Percentiles rank a stretch among this genome's conserved stretches.
These are phyloP conservation scores for Lamprologus speciosus DNA, from an alignment of 2,113 vertebrate species.

Conservation along the genomic window DNA sequence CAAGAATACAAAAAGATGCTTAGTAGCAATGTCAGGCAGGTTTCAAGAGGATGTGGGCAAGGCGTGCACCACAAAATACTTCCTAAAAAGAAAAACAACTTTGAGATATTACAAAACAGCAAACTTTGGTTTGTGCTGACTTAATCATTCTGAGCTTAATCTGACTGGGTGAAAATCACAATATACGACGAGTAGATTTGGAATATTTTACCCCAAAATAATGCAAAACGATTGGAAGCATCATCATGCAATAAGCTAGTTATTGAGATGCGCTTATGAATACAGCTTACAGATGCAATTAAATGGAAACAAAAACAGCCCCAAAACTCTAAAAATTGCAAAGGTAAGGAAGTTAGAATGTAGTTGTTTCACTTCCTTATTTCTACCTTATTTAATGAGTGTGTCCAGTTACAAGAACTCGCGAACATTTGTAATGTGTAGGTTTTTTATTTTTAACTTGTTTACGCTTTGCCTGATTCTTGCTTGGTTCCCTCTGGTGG, in stretches of 20 bases:
- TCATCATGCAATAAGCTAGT: background rate
- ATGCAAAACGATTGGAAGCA: background rate
- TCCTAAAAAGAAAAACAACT: background rate
- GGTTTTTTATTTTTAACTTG: fast-evolving
- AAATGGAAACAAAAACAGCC: background rate
- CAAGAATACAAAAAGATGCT: background rate
- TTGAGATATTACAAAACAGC: background rate
- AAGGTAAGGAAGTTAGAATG: background rate
- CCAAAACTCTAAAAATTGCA: background rate
- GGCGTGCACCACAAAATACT: background rate
- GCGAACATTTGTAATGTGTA: background rate
- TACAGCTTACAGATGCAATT: background rate
- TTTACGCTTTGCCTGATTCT: background rate
- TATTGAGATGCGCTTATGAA: background rate
- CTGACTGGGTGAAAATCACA: background rate
- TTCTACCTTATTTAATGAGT: background rate
- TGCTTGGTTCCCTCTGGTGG: background rate
- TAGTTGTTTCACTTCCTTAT: background rate
- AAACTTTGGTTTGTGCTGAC: background rate
- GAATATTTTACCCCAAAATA: background rate
- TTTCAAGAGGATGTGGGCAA: background rate
- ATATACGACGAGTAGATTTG: background rate
- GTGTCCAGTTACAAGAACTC: background rate
- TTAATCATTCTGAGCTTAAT: background rate
- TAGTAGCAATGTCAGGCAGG: background rate